These are phyloP conservation scores for Drepana arcuata DNA, from an alignment of 1,140 invertebrate genomes.

Conservation along the genomic window DNA sequence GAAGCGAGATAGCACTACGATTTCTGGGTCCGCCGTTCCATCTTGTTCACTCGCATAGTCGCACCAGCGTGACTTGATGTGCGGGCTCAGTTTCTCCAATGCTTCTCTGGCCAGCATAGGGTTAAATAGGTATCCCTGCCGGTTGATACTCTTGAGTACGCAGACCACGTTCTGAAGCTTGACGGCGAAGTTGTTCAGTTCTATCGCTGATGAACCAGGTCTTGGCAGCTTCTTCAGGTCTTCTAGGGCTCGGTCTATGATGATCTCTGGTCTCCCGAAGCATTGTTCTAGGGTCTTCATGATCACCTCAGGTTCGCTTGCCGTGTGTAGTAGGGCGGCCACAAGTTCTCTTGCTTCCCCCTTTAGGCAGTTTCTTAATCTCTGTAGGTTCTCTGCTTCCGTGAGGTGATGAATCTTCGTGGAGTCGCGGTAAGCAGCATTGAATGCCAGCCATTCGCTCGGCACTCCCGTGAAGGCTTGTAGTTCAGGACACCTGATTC, in stretches of 20 bases:
- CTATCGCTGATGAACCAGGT: background rate
- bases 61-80: background rate
- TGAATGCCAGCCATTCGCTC: no score
- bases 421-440: no score
- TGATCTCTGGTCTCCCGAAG: constrained; percentile 5
- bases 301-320: background rate
- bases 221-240: constrained; percentile 1
- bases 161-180: constrained; percentile 6
- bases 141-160: constrained; percentile 1
- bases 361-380: no score
- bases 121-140: constrained; percentile 5
- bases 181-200: constrained; percentile 1
- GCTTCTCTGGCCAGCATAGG: no score
- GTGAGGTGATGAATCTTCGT: no score
- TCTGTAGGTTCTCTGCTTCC: no score
- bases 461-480: no score
- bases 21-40: background rate
- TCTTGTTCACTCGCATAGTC: constrained; percentile 1
- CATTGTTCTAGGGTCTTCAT: no score
- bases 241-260: background rate
- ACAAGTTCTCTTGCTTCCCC: no score
- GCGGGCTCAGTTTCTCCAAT: no score
- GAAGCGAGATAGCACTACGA: background rate
- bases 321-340: no score
- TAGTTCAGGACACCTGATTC: no score